Base-by-base conservation (phyloP, 2,113 vertebrate genomes). In the Merops nubicus region DNA sequence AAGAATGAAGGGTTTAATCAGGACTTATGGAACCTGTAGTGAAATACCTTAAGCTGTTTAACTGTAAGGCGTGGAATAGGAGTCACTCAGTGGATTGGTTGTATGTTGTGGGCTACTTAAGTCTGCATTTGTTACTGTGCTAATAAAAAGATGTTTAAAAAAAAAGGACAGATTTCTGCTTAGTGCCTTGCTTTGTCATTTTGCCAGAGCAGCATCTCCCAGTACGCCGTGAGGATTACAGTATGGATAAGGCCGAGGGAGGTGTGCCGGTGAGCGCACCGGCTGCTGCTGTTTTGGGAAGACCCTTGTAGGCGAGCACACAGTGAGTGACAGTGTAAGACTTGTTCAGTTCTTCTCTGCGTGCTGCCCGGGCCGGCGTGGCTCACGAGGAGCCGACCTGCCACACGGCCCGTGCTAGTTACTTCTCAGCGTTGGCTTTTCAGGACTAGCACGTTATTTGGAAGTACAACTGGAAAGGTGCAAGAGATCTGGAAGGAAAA, bases 21-120 rank as follows among this genome's bases (percentile, higher is more conserved):
- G 96, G 94, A 97, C 85, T 97, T 93, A 94, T 0, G 84, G 86
- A 98, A 97, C 97, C 98, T 98, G 98, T 98, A 98, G 98, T 98
- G 97, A 98, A 98, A 98, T 98, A 98, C 98, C 98, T 98, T 98
- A 98, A 98, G 98, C 98, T 98, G 98, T 98, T 98, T 98, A 98
- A 98, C 95, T 98, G 98, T 98, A 96, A 98, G 97, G 97, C 78
- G 97, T 98, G 98, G 97, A 96, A 79, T 98, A 98, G 98, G 97
- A 98, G 96, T 98, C 97, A 97, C 97, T 98, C 98, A 92, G 98
- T 98, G 98, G 96, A 98, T 98, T 98, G 98, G 98, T 97, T 98
- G 85, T 98, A 97, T 98, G 98, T 98, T 98, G 98, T 98, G 97
- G 98, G 98, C 98, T 97, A 94, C 96, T 96, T 87, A 95, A 88